Evolutionary conservation across 2,797 vertebrate species (phyloP), one percentile per base, ranked within the genome.

Genomic region (Helostoma temminkii): DNA sequence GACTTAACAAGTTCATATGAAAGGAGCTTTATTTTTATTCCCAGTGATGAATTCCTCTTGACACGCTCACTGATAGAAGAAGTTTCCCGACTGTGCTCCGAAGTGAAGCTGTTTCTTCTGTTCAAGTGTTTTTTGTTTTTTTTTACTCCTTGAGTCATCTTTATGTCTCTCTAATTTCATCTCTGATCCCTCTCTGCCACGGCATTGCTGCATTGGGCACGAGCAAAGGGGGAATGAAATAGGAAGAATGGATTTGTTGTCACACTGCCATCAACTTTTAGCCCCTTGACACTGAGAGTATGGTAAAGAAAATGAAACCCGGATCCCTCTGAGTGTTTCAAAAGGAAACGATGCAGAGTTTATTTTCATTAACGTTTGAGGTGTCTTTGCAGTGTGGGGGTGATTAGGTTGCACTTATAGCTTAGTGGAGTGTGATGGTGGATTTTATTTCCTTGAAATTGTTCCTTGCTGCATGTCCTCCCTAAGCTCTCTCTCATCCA

Each of bases 161-260:
- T 69, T 76, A 66, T 73, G 71, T 81, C 72, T 82, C 76, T 87
- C 64, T 89, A 86, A 91, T 92, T 91, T 91, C 48, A 80, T 80
- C 70, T 91, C 77, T 88, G 89, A 90, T 91, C 82, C 50, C 52
- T 76, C 69, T 85, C 80, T 70, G 65, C 68, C 39, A 32, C 66
- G 12, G 55, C 48, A 8, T 26, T 25, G 68, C 65, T 26, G 48
- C 47, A 1, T 18, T 42, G 65, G 76, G 47, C 53, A 55, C 36
- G 75, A 65, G 55, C 49, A 49, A 66, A 3, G 37, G 46, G 66
- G 39, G 56, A 53, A 67, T 24, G 52, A 81, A 72, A 77, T 45
- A 28, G 66, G 41, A 64, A 67, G 47, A 64, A 78, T 53, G 66
- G 76, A 86, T 84, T 85, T 85, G 78, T 85, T 88, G 85, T 89